Evolutionary conservation across 1,140 invertebrate species (phyloP), one percentile per base, ranked within the genome.

Genomic region (Zaprionus nigranus): DNA sequence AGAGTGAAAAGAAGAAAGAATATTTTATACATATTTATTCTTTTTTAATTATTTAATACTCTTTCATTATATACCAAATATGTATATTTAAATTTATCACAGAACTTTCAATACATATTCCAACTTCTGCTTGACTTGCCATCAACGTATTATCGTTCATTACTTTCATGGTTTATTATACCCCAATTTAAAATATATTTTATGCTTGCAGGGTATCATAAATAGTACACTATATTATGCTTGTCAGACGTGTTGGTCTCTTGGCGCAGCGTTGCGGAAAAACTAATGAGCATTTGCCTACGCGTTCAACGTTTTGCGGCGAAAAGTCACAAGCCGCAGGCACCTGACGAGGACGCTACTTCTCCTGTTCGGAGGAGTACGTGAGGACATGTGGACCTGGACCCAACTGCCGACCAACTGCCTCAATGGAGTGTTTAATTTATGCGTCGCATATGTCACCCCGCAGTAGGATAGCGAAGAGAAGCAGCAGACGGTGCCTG

Each of bases 281-380:
- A 90, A 90, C 85, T 88, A 88, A 88, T 88, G 85, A 88, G 86
- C 76, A 88, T 78, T 69, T 82, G 78, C 84, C 81, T 88, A 85
- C 82, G 81, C 63, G 56, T 40, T 59, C 40, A 66, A 67, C 81
- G 71, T 81, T 79, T 1, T 81, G 73, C 81, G 75, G 84, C 65
- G 49, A 81, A 81, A 84, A 88, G 78, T 75, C 70, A 70, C n/a
- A 46, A 46, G 83, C 71, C 73, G 24, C 69, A 67, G 66, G 68
- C 77, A 67, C 60, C 72, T 82, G 77, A 46, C 75, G 24, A 5
- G 3, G 54, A 24, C 36, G 15, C 56, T 66, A 13, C 51, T 70
- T 24, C 28, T 5, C 63, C n/a, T 34, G 22, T 24, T n/a, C 28
- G n/a, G 5, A 56, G 24, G 46, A 53, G 61, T 71, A 76, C 61